Evolutionary conservation across 2,797 vertebrate species (phyloP), one percentile per base, ranked within the genome.

Genomic region (Amblyopsis hoosieri): DNA sequence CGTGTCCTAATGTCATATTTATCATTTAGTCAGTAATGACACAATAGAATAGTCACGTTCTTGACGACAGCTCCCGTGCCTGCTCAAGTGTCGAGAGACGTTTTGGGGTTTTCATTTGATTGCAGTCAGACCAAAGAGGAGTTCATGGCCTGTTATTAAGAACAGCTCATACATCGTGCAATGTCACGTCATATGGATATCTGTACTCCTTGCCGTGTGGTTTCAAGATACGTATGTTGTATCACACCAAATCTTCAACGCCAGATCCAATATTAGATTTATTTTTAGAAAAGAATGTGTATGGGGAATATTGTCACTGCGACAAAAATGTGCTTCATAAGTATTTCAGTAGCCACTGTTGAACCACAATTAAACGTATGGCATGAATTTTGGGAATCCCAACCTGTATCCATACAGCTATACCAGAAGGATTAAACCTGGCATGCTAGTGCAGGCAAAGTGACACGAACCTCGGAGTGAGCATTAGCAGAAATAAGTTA

Each of bases 21-120:
- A 63, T 52, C 58, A 72, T 73, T 54, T 55, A 74, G 31, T 58
- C 57, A 50, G 57, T 72, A 54, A 45, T 66, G 50, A n/a, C 58
- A 45, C 57, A 37, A 49, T 59, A 9, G 56, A 69, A 45, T 50
- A 37, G 33, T 62, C 60, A 53, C 51, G 37, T 54, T 42, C 12
- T 45, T 54, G 51, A 49, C 29, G 54, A 58, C 13, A 23, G n/a
- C 19, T 12, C 11, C 37, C 14, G 49, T 29, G 10, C 48, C 10
- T 37, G 7, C 48, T 55, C 45, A 17, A 15, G 37, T 11, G n/a
- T 17, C 37, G 19, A 12, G 11, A 8, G 37, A 59, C 62, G n/a
- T 54, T 48, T 48, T 48, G 54, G 53, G 53, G 45, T 60, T 45
- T 67, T 63, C 23, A 11, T 37, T 5, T 47, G 17, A 57, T 61